Conservation (phyloP, 2,888 invertebrate species). For the Philereme vetulata region DNA sequence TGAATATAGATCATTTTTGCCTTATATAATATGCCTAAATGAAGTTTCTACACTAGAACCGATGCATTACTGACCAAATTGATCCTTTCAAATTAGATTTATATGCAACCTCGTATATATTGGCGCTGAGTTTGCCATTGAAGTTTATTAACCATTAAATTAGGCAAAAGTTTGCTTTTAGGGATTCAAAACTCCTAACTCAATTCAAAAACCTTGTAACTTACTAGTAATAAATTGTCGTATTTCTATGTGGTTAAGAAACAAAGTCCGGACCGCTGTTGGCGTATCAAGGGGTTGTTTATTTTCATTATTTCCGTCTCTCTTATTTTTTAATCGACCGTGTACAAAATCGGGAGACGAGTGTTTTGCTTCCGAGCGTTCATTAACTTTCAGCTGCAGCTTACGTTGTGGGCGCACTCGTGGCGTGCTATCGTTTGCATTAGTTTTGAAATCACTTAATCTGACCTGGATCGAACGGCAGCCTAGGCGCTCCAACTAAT, state of each 20-base stretch:
- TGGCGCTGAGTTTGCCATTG: constrained; percentile 8
- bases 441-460: constrained; percentile 81
- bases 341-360: constrained; percentile 51
- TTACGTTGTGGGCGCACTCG: constrained; percentile 56
- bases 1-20: constrained; percentile 41
- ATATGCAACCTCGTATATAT: constrained; percentile 10
- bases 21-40: constrained; percentile 11
- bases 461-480: constrained; percentile 77
- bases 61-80: constrained; percentile 15
- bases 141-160: constrained; percentile 6
- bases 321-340: constrained; percentile 49
- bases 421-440: constrained; percentile 73
- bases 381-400: constrained; percentile 68
- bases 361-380: constrained; percentile 57
- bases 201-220: constrained; percentile 2
- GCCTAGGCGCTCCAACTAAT: constrained; percentile 68
- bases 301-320: constrained; percentile 31
- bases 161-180: constrained; percentile 1
- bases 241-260: constrained; percentile 11
- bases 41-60: constrained; percentile 9
- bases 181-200: no score
- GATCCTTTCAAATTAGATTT: constrained; percentile 3
- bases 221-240: constrained; percentile 10
- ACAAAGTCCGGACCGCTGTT: constrained; percentile 14
- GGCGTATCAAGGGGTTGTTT: constrained; percentile 22